These are phyloP conservation scores for Myiozetetes cayanensis DNA, from an alignment of 2,113 vertebrate genomes.

Conservation along the genomic window DNA sequence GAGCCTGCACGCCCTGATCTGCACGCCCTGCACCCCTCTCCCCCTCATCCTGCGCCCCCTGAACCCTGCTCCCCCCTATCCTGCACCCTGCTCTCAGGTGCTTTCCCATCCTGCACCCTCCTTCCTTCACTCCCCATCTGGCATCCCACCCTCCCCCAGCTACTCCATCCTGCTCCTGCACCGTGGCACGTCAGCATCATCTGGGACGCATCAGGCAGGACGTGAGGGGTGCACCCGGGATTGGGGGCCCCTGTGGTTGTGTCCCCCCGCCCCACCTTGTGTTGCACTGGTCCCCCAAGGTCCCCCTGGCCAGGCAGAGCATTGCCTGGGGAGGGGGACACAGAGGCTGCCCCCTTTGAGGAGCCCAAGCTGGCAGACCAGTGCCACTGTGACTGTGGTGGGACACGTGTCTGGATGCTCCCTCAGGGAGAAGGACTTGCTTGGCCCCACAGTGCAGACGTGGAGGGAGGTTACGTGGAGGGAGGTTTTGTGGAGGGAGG, in stretches of 20 bases:
- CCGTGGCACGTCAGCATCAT: slow-evolving; percentile 9
- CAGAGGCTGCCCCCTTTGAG: neutral
- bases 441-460: neutral
- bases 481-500: neutral
- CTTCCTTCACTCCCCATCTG: neutral
- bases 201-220: slow-evolving; percentile 21
- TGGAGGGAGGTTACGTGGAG: neutral
- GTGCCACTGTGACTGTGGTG: neutral
- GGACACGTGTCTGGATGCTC: neutral
- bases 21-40: fast-evolving
- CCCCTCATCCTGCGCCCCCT: neutral
- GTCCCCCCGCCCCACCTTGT: neutral
- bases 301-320: neutral
- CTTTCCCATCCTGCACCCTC: neutral
- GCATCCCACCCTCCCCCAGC: neutral
- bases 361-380: neutral
- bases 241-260: neutral
- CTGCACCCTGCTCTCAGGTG: neutral
- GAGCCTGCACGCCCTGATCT: neutral
- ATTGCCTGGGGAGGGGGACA: neutral
- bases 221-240: neutral
- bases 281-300: neutral
- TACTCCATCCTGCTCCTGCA: slow-evolving; percentile 27
- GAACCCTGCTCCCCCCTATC: neutral
- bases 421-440: fast-evolving